Conservation (phyloP, 1,140 invertebrate species). For the Bombus sylvicola region DNA sequence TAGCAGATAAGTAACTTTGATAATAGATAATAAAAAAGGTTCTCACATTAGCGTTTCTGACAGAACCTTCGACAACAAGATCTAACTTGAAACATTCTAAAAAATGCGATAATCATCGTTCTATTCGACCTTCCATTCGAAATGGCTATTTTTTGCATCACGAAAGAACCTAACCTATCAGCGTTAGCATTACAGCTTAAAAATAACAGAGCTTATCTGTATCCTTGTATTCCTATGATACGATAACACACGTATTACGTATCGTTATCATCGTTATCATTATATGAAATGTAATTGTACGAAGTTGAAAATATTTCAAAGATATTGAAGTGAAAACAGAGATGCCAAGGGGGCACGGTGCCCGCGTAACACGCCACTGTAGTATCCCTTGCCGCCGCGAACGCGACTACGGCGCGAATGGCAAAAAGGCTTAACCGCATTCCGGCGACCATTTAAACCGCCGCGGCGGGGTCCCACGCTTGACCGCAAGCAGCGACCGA, state of each 20-base stretch:
- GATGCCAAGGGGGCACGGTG: conserved; percentile 56
- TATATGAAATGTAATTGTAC: neutral
- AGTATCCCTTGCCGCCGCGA: conserved; percentile 51
- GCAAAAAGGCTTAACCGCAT: conserved; percentile 78
- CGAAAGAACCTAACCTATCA: neutral
- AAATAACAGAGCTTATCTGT: neutral
- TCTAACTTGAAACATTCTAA: neutral
- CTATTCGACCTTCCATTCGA: no score
- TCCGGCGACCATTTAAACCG: conserved; percentile 76
- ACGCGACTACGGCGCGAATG: conserved; percentile 69
- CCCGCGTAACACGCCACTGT: conserved; percentile 46
- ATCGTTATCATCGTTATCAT: neutral
- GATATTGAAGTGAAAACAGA: neutral
- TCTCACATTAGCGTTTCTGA: neutral
- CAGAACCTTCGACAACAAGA: neutral
- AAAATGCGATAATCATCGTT: neutral
- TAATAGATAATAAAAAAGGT: neutral
- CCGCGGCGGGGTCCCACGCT: conserved; percentile 73
- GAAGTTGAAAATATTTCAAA: neutral
- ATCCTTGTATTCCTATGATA: neutral
- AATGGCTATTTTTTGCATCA: neutral
- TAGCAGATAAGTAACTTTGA: neutral
- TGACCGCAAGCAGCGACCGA: conserved; percentile 68
- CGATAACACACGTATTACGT: neutral
- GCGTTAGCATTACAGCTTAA: neutral